These are phyloP conservation scores for Ostrea edulis DNA, from an alignment of 1,140 invertebrate genomes.

Conservation along the genomic window DNA sequence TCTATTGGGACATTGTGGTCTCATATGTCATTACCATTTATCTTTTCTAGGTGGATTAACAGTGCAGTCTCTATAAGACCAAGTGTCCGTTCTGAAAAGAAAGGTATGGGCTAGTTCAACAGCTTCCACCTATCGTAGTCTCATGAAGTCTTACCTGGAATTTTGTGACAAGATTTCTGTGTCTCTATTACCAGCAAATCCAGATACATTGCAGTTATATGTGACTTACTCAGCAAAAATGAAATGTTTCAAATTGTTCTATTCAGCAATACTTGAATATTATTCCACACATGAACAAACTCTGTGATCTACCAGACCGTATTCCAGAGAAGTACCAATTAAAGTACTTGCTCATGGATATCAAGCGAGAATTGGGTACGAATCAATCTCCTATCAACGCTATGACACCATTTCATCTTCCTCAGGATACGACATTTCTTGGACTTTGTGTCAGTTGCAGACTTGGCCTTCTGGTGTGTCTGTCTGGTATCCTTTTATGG, in stretches of 20 bases:
- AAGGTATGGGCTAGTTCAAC: slow-evolving; percentile 44
- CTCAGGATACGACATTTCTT: slow-evolving; percentile 15
- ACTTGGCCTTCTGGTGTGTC: slow-evolving; percentile 43
- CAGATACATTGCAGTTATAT: slow-evolving; percentile 41
- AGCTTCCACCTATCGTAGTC: slow-evolving; percentile 26
- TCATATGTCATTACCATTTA: slow-evolving; percentile 54
- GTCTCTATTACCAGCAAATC: slow-evolving; percentile 11
- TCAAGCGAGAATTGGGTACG: slow-evolving; percentile 45
- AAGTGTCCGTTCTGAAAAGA: background rate
- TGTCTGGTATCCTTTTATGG: slow-evolving; percentile 50
- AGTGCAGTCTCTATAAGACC: background rate
- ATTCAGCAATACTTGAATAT: slow-evolving; percentile 50
- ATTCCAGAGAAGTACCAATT: background rate
- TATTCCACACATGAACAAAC: slow-evolving; percentile 43
- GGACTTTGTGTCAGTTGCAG: slow-evolving; percentile 25
- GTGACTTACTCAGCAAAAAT: slow-evolving; percentile 39
- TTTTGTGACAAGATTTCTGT: slow-evolving; percentile 36
- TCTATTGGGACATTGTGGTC: slow-evolving; percentile 3
- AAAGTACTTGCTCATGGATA: slow-evolving; percentile 13
- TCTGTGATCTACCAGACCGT: slow-evolving; percentile 30
- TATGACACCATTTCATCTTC: slow-evolving; percentile 40
- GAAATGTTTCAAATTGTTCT: slow-evolving; percentile 38
- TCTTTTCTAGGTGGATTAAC: slow-evolving; percentile 39
- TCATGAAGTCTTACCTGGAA: slow-evolving; percentile 18
- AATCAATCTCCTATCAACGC: slow-evolving; percentile 5